Conservation (phyloP, 2,888 invertebrate species). For the Halictus ligatus region DNA sequence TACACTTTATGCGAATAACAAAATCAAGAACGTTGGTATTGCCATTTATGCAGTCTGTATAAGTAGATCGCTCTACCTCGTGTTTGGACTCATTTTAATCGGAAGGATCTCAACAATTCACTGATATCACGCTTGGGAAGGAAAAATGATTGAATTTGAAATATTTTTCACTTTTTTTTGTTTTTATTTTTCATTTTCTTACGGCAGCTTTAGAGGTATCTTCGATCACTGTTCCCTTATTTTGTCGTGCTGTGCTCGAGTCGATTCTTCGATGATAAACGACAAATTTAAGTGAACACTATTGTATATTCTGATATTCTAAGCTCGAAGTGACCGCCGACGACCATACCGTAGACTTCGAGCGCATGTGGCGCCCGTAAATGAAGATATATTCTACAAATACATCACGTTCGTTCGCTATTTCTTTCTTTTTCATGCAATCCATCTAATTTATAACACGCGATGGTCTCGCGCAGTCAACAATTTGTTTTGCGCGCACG, state of each 20-base stretch:
- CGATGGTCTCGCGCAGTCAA: neutral
- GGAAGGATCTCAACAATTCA: no score
- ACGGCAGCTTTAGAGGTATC: no score
- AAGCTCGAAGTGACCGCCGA: neutral
- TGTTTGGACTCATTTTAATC: neutral
- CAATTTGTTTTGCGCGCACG: neutral
- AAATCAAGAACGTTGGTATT: neutral
- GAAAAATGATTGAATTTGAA: neutral
- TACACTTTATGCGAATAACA: neutral
- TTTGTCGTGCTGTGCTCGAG: neutral
- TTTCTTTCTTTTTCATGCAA: neutral
- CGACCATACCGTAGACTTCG: neutral
- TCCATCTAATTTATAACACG: neutral
- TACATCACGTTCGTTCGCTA: neutral
- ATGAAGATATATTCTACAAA: neutral
- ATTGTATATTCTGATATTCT: neutral
- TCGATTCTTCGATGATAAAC: no score
- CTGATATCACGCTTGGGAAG: neutral
- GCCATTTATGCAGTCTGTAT: neutral
- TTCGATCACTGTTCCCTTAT: neutral
- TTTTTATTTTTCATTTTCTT: no score
- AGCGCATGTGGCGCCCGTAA: neutral
- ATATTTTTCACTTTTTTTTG: neutral
- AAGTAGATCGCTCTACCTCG: neutral
- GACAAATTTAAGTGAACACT: neutral